Conservation (phyloP, 1,140 invertebrate genomes). For the Drosophila ananassae region DNA sequence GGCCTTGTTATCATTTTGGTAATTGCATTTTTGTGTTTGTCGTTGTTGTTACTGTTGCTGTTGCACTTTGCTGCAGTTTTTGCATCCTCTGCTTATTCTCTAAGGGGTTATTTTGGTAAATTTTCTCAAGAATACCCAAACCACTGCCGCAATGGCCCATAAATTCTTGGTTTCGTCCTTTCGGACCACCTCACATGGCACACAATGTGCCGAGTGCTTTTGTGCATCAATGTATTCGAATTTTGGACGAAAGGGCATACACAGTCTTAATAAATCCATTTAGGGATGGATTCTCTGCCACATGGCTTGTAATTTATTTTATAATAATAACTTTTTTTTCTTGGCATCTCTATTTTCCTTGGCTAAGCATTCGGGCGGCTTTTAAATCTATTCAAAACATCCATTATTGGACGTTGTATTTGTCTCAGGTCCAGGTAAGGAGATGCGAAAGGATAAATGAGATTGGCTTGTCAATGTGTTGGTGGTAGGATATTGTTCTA, state of each 20-base stretch:
- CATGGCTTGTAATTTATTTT: slow-evolving; percentile 54
- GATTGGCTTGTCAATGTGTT: background rate
- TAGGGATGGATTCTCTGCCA: slow-evolving; percentile 23
- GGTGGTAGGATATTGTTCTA: slow-evolving; percentile 13
- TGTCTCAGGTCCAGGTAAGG: background rate
- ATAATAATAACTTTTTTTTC: slow-evolving; percentile 46
- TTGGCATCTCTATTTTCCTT: slow-evolving; percentile 3
- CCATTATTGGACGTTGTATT: slow-evolving; percentile 41
- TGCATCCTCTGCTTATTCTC: slow-evolving; percentile 57
- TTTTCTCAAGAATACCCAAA: slow-evolving; percentile 80
- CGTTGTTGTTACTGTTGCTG: slow-evolving; percentile 60
- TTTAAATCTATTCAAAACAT: slow-evolving; percentile 19
- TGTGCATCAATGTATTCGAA: slow-evolving; percentile 52
- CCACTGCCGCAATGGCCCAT: slow-evolving; percentile 46
- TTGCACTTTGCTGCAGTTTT: slow-evolving; percentile 67
- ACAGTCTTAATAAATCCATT: slow-evolving; percentile 70
- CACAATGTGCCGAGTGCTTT: slow-evolving; percentile 28
- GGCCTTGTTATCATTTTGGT: slow-evolving; percentile 80
- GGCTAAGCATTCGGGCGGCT: slow-evolving; percentile 15
- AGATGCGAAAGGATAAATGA: slow-evolving; percentile 15
- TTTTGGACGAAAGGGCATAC: slow-evolving; percentile 37
- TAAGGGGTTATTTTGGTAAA: slow-evolving; percentile 66
- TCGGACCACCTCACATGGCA: slow-evolving; percentile 8
- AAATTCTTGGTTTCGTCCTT: slow-evolving; percentile 58
- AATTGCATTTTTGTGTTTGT: slow-evolving; percentile 81